Conservation (phyloP, 2,797 vertebrate genomes). For the Microctenopoma steveboyesi region DNA sequence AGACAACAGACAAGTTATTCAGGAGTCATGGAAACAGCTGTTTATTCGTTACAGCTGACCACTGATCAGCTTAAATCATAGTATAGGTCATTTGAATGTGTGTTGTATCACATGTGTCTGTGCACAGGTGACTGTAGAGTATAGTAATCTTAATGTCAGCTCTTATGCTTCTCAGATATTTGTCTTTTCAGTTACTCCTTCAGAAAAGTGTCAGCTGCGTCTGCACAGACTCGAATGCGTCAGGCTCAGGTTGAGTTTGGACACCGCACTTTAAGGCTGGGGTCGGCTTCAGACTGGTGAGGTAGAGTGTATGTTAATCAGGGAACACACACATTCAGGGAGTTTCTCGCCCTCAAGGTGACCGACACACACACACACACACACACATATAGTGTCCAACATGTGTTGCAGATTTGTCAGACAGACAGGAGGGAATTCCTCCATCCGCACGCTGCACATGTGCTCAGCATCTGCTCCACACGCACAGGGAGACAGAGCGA, state of each 20-base stretch:
- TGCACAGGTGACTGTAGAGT: too few species aligned
- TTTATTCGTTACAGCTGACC: too few species aligned
- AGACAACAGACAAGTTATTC: too few species aligned
- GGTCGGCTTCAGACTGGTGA: background rate
- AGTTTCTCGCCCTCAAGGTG: slow-evolving; percentile 57
- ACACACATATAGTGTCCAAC: slow-evolving; percentile 27
- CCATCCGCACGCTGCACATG: slow-evolving; percentile 79
- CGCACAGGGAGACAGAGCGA: slow-evolving; percentile 13
- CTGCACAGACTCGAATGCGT: too few species aligned
- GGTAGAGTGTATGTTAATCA: background rate
- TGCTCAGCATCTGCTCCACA: slow-evolving; percentile 78
- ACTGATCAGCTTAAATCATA: too few species aligned
- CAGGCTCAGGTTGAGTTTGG: too few species aligned
- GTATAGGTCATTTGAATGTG: too few species aligned
- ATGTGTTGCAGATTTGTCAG: slow-evolving; percentile 71
- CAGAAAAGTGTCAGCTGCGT: slow-evolving; percentile 1
- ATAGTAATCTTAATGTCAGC: background rate
- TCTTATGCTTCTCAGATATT: background rate
- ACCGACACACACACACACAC: slow-evolving; percentile 23
- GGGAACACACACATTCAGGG: slow-evolving; percentile 32
- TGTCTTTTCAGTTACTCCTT: background rate
- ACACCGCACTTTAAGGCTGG: too few species aligned
- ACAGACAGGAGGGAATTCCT: slow-evolving; percentile 83
- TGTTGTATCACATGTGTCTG: too few species aligned
- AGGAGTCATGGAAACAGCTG: too few species aligned